Evolutionary conservation across 2,113 vertebrate species (phyloP).

Genomic region (Tragelaphus scriptus): DNA sequence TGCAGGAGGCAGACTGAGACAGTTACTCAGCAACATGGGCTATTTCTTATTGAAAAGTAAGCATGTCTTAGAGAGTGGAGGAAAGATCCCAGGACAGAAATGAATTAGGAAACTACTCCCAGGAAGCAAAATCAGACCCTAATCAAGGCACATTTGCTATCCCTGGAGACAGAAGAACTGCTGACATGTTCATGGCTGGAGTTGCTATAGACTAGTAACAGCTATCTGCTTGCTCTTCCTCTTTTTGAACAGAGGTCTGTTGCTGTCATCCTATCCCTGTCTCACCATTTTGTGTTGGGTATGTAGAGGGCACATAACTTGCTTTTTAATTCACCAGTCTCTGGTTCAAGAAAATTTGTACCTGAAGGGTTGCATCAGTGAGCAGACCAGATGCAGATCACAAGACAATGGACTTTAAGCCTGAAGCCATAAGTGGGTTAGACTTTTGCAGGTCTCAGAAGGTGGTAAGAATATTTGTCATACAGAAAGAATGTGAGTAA

Average conservation of each 20-base stretch:
- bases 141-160: background rate
- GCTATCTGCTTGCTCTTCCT: background rate
- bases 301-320: background rate
- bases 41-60: background rate
- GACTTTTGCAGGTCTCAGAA: background rate
- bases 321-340: background rate
- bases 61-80: background rate
- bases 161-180: background rate
- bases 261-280: background rate
- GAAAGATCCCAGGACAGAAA: background rate
- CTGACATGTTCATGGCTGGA: background rate
- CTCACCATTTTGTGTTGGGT: background rate
- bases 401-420: background rate
- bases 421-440: background rate
- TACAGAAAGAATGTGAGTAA: background rate
- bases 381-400: background rate
- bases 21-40: background rate
- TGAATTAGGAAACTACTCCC: background rate
- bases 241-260: background rate
- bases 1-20: background rate
- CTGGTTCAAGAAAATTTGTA: background rate
- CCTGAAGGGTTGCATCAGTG: background rate
- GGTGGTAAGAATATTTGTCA: background rate
- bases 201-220: background rate
- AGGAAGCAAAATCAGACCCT: background rate